Evolutionary conservation across 2,797 vertebrate genomes (phyloP).

Genomic region (Crypturellus tataupa): DNA sequence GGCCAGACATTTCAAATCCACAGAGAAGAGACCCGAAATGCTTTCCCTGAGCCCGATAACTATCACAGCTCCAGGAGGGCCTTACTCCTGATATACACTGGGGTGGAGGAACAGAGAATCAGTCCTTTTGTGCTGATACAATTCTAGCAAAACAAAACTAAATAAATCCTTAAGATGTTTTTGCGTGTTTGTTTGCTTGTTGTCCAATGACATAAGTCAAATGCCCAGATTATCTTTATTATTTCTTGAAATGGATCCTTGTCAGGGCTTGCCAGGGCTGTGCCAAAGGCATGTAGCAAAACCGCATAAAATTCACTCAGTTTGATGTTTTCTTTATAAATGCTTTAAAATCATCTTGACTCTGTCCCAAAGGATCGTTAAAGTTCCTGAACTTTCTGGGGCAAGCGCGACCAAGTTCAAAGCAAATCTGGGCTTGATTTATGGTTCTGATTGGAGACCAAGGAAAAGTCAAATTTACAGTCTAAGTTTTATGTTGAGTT

Average conservation of each 20-base stretch:
- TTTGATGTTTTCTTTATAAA: slow-evolving; percentile 68
- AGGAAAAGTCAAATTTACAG: slow-evolving; percentile 69
- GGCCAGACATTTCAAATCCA: slow-evolving; percentile 58
- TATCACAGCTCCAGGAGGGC: slow-evolving; percentile 33
- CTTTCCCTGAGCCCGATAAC: slow-evolving; percentile 59
- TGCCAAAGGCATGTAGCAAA: slow-evolving; percentile 66
- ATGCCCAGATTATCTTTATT: slow-evolving; percentile 27
- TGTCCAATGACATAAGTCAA: neutral
- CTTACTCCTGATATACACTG: slow-evolving; percentile 56
- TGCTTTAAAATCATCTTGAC: slow-evolving; percentile 61
- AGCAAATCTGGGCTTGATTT: slow-evolving; percentile 70
- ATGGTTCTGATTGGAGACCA: slow-evolving; percentile 66
- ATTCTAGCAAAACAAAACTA: slow-evolving; percentile 32
- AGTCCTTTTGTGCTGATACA: neutral
- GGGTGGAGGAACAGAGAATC: neutral
- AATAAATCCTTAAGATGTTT: slow-evolving; percentile 16
- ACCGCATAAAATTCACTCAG: slow-evolving; percentile 46
- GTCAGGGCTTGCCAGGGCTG: slow-evolving; percentile 46
- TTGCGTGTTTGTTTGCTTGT: slow-evolving; percentile 44
- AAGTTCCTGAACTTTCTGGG: slow-evolving; percentile 74
- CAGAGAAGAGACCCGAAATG: slow-evolving; percentile 58
- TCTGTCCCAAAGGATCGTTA: slow-evolving; percentile 72
- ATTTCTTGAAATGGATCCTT: slow-evolving; percentile 9
- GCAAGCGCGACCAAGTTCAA: slow-evolving; percentile 70
- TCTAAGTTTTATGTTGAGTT: slow-evolving; percentile 51